Evolutionary conservation across 2,888 invertebrate genomes (phyloP).

Genomic region (Cryptus viduatorius): DNA sequence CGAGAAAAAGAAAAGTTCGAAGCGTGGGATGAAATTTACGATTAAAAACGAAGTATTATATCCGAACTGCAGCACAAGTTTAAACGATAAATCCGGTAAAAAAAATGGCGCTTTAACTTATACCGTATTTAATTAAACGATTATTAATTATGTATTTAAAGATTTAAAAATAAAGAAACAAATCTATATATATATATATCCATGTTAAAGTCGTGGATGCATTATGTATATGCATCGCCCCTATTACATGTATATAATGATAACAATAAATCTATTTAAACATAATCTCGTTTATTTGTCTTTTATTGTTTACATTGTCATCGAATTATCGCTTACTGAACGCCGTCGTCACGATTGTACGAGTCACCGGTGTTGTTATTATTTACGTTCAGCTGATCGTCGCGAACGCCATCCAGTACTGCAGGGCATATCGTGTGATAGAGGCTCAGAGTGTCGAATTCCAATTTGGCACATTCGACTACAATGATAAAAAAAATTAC

Average conservation of each 20-base stretch:
- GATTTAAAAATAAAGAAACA: slow-evolving; percentile 63
- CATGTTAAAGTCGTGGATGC: slow-evolving; percentile 74
- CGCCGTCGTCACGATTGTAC: background rate
- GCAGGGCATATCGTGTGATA: slow-evolving; percentile 70
- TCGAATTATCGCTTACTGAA: slow-evolving; percentile 4
- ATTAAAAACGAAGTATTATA: slow-evolving; percentile 2
- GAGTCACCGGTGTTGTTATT: slow-evolving; percentile 1
- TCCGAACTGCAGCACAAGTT: slow-evolving; percentile 36
- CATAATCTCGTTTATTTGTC: slow-evolving; percentile 50
- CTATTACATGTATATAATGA: slow-evolving; percentile 66
- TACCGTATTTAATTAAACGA: slow-evolving; percentile 27
- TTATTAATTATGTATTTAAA: slow-evolving; percentile 36
- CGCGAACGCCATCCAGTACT: slow-evolving; percentile 69
- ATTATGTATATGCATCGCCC: slow-evolving; percentile 70
- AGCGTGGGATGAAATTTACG: slow-evolving; percentile 6
- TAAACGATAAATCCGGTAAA: slow-evolving; percentile 9
- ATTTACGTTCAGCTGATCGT: slow-evolving; percentile 25
- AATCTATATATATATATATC: slow-evolving; percentile 71
- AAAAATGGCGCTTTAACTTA: slow-evolving; percentile 22
- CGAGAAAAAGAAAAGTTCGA: background rate
- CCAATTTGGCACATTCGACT: slow-evolving; percentile 74
- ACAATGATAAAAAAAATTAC: background rate
- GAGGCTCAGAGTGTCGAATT: slow-evolving; percentile 70
- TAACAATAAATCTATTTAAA: slow-evolving; percentile 73
- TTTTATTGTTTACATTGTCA: slow-evolving; percentile 12